Base-by-base conservation (phyloP, 2,888 invertebrate species). In the Lysandra coridon region DNA sequence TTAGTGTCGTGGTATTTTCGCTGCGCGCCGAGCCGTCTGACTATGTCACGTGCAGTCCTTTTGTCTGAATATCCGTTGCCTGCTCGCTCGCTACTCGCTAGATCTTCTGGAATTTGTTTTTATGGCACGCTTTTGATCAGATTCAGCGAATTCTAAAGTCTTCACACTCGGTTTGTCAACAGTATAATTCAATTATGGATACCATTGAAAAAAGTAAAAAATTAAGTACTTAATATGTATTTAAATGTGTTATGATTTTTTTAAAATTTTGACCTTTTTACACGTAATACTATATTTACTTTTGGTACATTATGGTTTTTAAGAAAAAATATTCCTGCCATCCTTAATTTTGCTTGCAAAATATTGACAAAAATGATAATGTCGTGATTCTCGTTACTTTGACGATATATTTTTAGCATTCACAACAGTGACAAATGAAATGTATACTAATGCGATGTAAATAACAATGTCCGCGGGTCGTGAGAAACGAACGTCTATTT, bases 1-100 rank as follows among this genome's bases (percentile, higher is more conserved):
- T n/a, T n/a, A 82, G 79, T 82, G 80, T 80, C 79, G 79, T 53
- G 80, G 73, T 80, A 81, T 80, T 81, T 79, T 73, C 78, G 80
- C 44, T 69, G 75, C 79, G 76, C 79, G 76, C 73, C 73, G 76
- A 78, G 80, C 78, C 74, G 78, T 74, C 78, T 78, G 80, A 64
- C 49, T 44, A 69, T 78, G 76, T 76, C 57, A 57, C 57, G 75
- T 75, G 75, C 75, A 49, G 75, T 75, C 44, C 44, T 75, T 75
- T 75, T 49, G 75, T 75, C 49, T 23, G 75, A 75, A 75, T 75
- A 30, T 75, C 75, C n/a, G 75, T 12, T 75, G 75, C 44, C 75
- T 57, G 53, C 7, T 33, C 33, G 76, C 30, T 57, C 30, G 44
- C 44, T 75, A 75, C 30, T 57, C 30, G 44, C 44, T 75, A 75